Percentiles rank a stretch among this genome's conserved stretches.
Conservation (phyloP, 2,113 vertebrate species). For the Laticauda colubrina region DNA sequence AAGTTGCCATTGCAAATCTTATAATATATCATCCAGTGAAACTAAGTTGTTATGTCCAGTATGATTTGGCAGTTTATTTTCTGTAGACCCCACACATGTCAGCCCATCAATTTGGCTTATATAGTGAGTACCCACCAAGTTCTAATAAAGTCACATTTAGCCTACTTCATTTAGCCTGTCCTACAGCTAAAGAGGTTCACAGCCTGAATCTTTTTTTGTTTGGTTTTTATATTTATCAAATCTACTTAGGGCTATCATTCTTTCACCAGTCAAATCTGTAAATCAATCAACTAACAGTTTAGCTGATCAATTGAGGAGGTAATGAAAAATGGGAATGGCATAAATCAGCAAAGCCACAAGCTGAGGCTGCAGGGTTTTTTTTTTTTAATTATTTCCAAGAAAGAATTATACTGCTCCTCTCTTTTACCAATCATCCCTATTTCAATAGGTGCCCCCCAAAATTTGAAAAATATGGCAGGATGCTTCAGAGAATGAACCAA, state of each 20-base stretch:
- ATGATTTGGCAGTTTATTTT: conserved; percentile 57
- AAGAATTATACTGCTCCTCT: neutral
- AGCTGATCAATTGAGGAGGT: neutral
- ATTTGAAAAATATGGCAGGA: neutral
- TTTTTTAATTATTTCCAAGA: neutral
- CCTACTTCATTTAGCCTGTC: conserved; percentile 10
- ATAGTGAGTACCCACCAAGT: conserved; percentile 21
- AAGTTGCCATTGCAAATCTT: conserved; percentile 45
- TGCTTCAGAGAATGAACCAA: neutral
- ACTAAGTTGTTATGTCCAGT: conserved; percentile 45
- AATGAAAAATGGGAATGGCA: neutral
- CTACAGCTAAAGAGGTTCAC: conserved; percentile 20
- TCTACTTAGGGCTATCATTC: neutral
- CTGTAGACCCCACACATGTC: conserved; percentile 23
- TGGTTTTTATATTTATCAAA: neutral
- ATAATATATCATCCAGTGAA: conserved; percentile 46
- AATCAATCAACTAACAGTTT: neutral
- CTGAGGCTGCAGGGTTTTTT: neutral
- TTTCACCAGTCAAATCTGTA: neutral
- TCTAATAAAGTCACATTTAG: conserved; percentile 44
- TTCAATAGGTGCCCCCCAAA: neutral
- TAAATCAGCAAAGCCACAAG: neutral
- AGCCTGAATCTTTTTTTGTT: neutral
- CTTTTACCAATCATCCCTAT: neutral
- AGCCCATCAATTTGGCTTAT: conserved; percentile 37